Conservation (phyloP, 2,888 invertebrate genomes). For the Emmelina monodactyla region DNA sequence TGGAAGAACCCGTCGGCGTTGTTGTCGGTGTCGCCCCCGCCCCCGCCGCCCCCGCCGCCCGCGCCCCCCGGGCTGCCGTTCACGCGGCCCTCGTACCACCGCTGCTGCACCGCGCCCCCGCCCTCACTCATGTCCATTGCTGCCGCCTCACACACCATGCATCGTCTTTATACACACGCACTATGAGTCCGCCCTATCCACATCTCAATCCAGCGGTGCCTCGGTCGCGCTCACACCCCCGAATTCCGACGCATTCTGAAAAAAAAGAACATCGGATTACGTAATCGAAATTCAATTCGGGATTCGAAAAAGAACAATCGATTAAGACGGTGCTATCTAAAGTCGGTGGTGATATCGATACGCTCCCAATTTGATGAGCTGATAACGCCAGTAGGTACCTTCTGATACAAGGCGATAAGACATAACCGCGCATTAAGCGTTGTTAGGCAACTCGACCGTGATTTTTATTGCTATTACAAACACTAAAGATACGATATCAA, state of each 20-base stretch:
- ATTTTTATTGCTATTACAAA: conserved; percentile 57
- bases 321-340: conserved; percentile 57
- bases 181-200: conserved; percentile 53
- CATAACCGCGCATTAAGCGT: conserved; percentile 51
- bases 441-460: conserved; percentile 52
- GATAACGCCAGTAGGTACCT: conserved; percentile 52
- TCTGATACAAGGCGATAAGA: conserved; percentile 53
- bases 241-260: not conserved
- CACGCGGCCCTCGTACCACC: conserved; percentile 64
- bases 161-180: conserved; percentile 58
- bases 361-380: conserved; percentile 61
- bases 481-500: conserved; percentile 31
- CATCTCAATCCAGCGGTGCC: conserved; percentile 34
- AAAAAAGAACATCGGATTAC: not conserved
- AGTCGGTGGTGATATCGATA: conserved; percentile 52
- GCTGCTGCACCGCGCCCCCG: conserved; percentile 58
- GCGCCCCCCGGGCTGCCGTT: conserved; percentile 60
- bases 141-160: conserved; percentile 63
- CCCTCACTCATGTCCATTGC: conserved; percentile 64
- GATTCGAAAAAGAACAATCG: conserved; percentile 51
- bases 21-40: conserved; percentile 55
- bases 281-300: not conserved
- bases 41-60: conserved; percentile 60
- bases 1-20: conserved; percentile 65
- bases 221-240: conserved; percentile 15